Evolutionary conservation across 2,888 invertebrate genomes (phyloP).

Genomic region (Idaea biselata): DNA sequence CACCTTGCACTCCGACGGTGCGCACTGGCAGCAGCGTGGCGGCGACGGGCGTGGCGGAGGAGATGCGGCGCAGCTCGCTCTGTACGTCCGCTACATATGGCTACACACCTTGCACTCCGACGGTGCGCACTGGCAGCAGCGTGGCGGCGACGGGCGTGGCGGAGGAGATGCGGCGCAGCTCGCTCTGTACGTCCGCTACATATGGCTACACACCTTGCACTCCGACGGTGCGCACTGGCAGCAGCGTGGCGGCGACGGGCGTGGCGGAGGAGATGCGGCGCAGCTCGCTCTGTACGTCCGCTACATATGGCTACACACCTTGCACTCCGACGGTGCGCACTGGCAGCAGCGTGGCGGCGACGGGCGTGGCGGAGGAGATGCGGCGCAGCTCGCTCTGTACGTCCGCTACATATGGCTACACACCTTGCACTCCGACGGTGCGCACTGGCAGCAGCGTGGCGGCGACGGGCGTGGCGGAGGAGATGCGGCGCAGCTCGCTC

Average conservation of each 20-base stretch:
- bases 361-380: constrained; percentile 86
- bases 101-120: too few relatives aligned
- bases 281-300: constrained; percentile 85
- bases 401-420: too few relatives aligned
- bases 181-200: constrained; percentile 86
- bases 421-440: too few relatives aligned
- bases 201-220: too few relatives aligned
- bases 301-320: too few relatives aligned
- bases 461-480: constrained; percentile 85
- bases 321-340: constrained; percentile 96
- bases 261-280: constrained; percentile 88
- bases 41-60: constrained; percentile 85
- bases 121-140: constrained; percentile 94
- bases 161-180: constrained; percentile 86
- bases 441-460: constrained; percentile 95
- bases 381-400: constrained; percentile 86
- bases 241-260: constrained; percentile 88
- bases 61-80: constrained; percentile 85
- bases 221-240: constrained; percentile 97
- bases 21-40: constrained; percentile 95
- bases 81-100: constrained; percentile 89
- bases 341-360: constrained; percentile 93
- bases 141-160: constrained; percentile 89
- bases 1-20: too few relatives aligned
- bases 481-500: constrained; percentile 85